Percentiles rank a stretch among this genome's conserved stretches.
phyloP scores from a whole-genome alignment of 2,113 vertebrate genomes.

The Corythaixoides concolor region DNA sequence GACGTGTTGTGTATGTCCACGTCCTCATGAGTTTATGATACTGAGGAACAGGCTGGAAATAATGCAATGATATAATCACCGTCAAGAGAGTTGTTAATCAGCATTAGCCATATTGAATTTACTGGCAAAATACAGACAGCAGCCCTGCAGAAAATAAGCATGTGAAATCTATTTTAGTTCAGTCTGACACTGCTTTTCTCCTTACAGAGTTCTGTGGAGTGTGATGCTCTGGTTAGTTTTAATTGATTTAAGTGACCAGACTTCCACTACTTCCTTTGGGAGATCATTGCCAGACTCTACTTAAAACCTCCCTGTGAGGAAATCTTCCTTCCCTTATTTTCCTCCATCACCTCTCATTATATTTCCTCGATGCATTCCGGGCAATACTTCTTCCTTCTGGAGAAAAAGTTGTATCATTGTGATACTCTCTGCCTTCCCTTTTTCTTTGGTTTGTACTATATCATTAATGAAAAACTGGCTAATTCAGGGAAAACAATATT shows the following conservation, averaged over 20 bases:
- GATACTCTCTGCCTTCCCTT: background rate
- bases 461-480: background rate
- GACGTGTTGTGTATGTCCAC: background rate
- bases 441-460: background rate
- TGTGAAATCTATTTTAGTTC: conserved; percentile 14
- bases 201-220: background rate
- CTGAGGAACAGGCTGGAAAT: background rate
- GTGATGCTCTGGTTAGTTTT: conserved; percentile 23
- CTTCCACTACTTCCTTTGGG: conserved; percentile 59
- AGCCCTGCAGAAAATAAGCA: conserved; percentile 17
- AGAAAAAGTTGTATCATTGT: background rate
- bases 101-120: conserved; percentile 41
- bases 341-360: conserved; percentile 9
- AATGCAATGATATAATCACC: background rate
- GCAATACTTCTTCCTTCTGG: background rate
- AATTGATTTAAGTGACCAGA: conserved; percentile 64
- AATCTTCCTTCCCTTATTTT: conserved; percentile 37
- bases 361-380: background rate
- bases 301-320: conserved; percentile 39
- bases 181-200: background rate
- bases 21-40: background rate
- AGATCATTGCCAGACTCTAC: conserved; percentile 53
- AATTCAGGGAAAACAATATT: background rate
- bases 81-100: conserved; percentile 38
- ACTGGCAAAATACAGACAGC: background rate